Evolutionary conservation across 2,888 invertebrate genomes (phyloP).

Genomic region (Penaeus monodon): DNA sequence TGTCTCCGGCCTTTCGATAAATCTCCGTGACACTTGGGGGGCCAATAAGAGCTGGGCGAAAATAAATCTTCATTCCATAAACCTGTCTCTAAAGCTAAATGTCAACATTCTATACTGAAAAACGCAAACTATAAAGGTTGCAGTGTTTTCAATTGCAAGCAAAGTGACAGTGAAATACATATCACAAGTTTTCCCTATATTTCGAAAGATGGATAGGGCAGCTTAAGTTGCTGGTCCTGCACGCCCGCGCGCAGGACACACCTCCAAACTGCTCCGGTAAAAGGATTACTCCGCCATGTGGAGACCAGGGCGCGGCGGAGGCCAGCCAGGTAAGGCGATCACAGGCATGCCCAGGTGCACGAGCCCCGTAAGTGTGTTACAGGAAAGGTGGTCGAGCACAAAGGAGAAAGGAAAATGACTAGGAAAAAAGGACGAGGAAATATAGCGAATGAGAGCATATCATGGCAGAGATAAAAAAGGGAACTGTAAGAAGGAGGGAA

Average conservation of each 20-base stretch:
- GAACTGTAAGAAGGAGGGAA: background rate
- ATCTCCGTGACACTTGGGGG: too few species aligned
- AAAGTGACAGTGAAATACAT: too few species aligned
- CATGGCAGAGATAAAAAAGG: background rate
- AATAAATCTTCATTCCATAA: too few species aligned
- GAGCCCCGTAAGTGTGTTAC: constrained; percentile 11
- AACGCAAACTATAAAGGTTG: too few species aligned
- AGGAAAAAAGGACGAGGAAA: constrained; percentile 13
- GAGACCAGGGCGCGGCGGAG: background rate
- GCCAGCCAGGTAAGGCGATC: background rate
- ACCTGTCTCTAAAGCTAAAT: too few species aligned
- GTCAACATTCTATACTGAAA: too few species aligned
- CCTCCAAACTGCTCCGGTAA: background rate
- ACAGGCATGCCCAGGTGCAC: constrained; percentile 10
- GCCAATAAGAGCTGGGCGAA: too few species aligned
- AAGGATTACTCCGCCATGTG: background rate
- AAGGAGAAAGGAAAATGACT: constrained; percentile 19
- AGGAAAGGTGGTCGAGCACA: background rate
- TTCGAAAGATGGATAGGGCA: too few species aligned
- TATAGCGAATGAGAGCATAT: background rate
- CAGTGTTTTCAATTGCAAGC: too few species aligned
- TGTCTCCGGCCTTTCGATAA: too few species aligned
- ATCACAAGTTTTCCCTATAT: too few species aligned
- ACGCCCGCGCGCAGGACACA: background rate
- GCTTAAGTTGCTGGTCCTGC: too few species aligned